Evolutionary conservation across 2,888 invertebrate species (phyloP).

Genomic region (Pseudolycoriella hygida): DNA sequence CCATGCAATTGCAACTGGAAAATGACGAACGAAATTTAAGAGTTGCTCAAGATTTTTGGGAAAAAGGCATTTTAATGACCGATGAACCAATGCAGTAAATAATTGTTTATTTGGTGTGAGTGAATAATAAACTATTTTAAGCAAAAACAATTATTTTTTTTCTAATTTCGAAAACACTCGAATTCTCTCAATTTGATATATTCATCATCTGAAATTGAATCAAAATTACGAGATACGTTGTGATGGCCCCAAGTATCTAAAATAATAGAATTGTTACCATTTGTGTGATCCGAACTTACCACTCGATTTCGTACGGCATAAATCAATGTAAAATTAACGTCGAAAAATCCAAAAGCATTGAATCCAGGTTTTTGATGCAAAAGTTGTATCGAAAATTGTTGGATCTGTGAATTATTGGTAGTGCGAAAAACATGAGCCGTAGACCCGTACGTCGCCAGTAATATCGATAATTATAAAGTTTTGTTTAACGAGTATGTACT

Average conservation of each 20-base stretch:
- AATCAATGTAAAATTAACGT: constrained; percentile 28
- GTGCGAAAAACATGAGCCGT: constrained; percentile 12
- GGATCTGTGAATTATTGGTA: constrained; percentile 20
- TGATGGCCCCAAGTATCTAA: too few species aligned
- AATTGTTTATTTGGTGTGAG: not conserved
- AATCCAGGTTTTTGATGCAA: constrained; percentile 30
- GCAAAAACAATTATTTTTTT: too few species aligned
- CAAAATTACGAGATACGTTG: too few species aligned
- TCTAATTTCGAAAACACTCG: too few species aligned
- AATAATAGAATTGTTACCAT: too few species aligned
- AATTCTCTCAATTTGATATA: too few species aligned
- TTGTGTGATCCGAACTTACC: too few species aligned
- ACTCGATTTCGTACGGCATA: constrained; percentile 29
- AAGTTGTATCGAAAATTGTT: constrained; percentile 31
- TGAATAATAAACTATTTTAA: too few species aligned
- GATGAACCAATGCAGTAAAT: not conserved
- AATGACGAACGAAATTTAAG: constrained; percentile 45
- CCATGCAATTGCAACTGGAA: constrained; percentile 51
- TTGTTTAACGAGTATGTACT: too few species aligned
- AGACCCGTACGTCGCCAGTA: too few species aligned
- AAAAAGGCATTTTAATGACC: constrained; percentile 52
- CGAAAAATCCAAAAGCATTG: constrained; percentile 31
- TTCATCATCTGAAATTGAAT: too few species aligned
- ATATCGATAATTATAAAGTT: too few species aligned
- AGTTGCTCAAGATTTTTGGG: constrained; percentile 61